A percentile compares a stretch with the other conserved stretches of the same genome.
Conservation (phyloP, 2,113 vertebrate genomes). For the Hippocampus barbouri region DNA sequence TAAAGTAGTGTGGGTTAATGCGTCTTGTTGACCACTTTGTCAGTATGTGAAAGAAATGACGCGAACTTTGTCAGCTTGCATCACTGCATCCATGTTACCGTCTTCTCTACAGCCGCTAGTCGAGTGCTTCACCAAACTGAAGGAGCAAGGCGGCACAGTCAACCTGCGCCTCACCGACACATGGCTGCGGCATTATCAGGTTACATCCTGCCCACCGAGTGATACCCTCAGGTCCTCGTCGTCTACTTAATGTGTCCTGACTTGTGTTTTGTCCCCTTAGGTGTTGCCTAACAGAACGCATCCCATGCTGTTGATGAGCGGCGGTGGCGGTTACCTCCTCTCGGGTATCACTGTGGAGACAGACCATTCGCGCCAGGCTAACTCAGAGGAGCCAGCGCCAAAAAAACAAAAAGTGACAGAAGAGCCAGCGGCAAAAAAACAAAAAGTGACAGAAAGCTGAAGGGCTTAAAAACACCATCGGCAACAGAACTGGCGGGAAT, state of each 20-base stretch:
- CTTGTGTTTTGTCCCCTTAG: slow-evolving; percentile 57
- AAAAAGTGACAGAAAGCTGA: slow-evolving; percentile 70
- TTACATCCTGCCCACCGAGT: slow-evolving; percentile 35
- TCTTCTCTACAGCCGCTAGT: slow-evolving; percentile 78
- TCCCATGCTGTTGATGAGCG: slow-evolving; percentile 90
- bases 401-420: slow-evolving; percentile 83
- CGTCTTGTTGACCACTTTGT: background rate
- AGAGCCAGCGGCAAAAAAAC: slow-evolving; percentile 74
- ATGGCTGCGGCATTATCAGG: slow-evolving; percentile 96
- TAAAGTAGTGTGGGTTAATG: background rate
- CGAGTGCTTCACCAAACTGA: slow-evolving; percentile 92
- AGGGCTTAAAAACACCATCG: slow-evolving; percentile 18
- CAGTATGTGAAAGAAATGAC: background rate
- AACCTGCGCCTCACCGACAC: slow-evolving; percentile 88
- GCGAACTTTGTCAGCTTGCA: background rate
- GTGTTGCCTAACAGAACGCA: slow-evolving; percentile 93
- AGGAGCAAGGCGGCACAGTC: slow-evolving; percentile 84
- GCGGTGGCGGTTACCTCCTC: slow-evolving; percentile 89
- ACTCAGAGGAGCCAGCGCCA: slow-evolving; percentile 75
- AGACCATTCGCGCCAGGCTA: slow-evolving; percentile 50
- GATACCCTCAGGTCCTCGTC: slow-evolving; percentile 8
- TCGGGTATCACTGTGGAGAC: slow-evolving; percentile 82
- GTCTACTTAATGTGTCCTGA: slow-evolving; percentile 30
- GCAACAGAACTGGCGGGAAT: slow-evolving; percentile 1
- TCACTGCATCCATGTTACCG: background rate